phyloP scores from a whole-genome alignment of 2,113 vertebrate species.

The Pteruthius melanotis region DNA sequence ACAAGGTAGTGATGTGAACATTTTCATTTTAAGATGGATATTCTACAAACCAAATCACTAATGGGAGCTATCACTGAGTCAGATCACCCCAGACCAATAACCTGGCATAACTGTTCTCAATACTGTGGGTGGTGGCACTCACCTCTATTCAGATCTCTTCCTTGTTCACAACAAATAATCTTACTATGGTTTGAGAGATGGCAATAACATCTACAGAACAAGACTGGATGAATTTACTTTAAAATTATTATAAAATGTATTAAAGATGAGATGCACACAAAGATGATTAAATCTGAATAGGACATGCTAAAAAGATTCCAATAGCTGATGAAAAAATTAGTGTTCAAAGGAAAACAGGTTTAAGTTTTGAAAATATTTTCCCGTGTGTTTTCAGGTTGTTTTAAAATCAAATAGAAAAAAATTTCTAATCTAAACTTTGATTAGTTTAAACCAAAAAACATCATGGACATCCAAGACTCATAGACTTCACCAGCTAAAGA shows the following conservation, averaged over 20 bases:
- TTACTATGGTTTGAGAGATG: neutral
- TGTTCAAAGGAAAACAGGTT: neutral
- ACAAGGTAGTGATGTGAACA: neutral
- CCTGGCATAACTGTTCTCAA: neutral
- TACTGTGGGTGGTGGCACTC: neutral
- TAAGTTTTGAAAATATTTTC: neutral
- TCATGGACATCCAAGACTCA: neutral
- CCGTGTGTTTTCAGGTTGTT: neutral
- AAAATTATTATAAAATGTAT: neutral
- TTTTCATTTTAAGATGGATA: neutral
- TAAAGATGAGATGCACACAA: neutral
- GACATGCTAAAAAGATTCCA: neutral
- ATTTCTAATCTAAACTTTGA: neutral
- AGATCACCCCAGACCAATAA: neutral
- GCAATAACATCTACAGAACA: neutral
- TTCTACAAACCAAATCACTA: neutral
- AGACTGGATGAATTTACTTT: neutral
- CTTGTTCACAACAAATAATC: neutral
- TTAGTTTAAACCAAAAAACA: neutral
- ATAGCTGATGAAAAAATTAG: neutral
- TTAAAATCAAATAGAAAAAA: neutral
- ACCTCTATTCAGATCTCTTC: neutral
- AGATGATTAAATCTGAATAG: neutral
- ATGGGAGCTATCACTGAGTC: neutral
- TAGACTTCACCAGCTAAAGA: neutral